These are phyloP conservation scores for Pangasianodon gigas DNA, from an alignment of 2,113 vertebrate species.

Conservation along the genomic window DNA sequence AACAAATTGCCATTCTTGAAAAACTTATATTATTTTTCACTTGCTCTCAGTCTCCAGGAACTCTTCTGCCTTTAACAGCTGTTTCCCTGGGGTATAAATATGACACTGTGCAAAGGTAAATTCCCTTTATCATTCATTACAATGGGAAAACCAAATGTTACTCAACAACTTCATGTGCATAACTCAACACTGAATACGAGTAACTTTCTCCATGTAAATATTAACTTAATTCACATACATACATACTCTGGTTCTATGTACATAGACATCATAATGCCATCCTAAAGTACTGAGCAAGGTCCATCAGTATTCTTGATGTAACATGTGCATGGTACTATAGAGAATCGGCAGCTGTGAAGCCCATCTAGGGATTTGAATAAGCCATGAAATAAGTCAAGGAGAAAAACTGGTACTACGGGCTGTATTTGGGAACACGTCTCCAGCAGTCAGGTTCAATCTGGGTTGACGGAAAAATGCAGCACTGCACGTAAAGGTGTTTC, in stretches of 20 bases:
- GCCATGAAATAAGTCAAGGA: background rate
- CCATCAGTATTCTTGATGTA: background rate
- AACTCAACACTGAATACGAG: background rate
- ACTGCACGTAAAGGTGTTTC: background rate
- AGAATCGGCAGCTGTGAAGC: background rate
- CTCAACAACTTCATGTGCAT: background rate
- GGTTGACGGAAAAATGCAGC: background rate
- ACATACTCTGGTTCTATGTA: background rate
- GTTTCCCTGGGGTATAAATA: background rate
- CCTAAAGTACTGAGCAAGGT: background rate
- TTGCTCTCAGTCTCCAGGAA: background rate
- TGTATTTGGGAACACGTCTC: background rate
- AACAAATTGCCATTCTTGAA: background rate
- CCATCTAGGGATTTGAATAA: conserved; percentile 2
- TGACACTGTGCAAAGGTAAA: no score
- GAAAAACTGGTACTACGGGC: background rate
- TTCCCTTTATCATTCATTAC: background rate
- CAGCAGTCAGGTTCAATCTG: background rate
- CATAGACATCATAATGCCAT: background rate
- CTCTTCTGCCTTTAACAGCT: background rate
- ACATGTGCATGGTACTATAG: background rate
- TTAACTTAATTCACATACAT: background rate
- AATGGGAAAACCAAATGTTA: background rate
- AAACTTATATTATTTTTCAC: background rate
- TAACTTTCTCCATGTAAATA: background rate